Evolutionary conservation across 2,797 vertebrate genomes (phyloP).

Genomic region (Melanotaenia nigrans): DNA sequence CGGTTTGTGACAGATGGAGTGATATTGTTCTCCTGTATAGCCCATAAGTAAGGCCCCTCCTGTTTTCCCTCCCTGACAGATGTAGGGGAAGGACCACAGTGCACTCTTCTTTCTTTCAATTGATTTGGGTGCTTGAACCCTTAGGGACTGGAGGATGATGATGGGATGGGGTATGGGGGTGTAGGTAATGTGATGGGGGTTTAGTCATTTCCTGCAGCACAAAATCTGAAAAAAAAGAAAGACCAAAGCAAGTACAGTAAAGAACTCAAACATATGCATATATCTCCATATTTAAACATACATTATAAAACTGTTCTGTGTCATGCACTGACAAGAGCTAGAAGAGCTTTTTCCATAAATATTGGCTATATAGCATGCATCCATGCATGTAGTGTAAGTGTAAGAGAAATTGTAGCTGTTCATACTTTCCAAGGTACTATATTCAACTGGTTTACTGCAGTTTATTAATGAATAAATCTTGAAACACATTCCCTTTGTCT

Average conservation of each 20-base stretch:
- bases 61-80: constrained; percentile 84
- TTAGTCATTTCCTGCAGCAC: constrained; percentile 74
- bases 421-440: constrained; percentile 29
- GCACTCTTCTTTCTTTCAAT: constrained; percentile 84
- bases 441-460: constrained; percentile 21
- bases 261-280: constrained; percentile 60
- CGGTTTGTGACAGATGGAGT: constrained; percentile 86
- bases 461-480: constrained; percentile 15
- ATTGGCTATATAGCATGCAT: constrained; percentile 63
- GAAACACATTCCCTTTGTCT: constrained; percentile 8
- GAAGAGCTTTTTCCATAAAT: constrained; percentile 70
- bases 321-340: constrained; percentile 23
- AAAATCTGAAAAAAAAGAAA: constrained; percentile 55
- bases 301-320: constrained; percentile 29
- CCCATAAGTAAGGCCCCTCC: constrained; percentile 77
- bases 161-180: constrained; percentile 58
- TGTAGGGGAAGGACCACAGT: constrained; percentile 83
- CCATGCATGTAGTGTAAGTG: constrained; percentile 73
- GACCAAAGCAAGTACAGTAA: constrained; percentile 40
- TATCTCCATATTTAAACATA: constrained; percentile 53
- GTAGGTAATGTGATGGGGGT: constrained; percentile 60
- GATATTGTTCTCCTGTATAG: constrained; percentile 81
- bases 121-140: constrained; percentile 85
- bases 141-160: constrained; percentile 72
- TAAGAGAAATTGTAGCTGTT: constrained; percentile 56